These are phyloP conservation scores for Drosophila ogumai DNA, from an alignment of 1,140 invertebrate genomes.

Conservation along the genomic window DNA sequence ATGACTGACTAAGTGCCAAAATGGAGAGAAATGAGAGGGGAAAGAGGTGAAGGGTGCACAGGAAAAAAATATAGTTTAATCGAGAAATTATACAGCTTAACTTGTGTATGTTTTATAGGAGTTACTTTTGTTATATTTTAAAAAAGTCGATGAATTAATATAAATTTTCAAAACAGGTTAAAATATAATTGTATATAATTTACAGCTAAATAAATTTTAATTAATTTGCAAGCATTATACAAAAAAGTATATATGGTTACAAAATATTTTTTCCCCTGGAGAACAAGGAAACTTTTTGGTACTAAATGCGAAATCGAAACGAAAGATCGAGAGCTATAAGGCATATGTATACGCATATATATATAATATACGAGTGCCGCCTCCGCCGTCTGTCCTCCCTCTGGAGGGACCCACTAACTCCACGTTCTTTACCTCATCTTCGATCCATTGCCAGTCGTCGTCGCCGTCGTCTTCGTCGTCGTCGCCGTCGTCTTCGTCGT, in stretches of 20 bases:
- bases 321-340: conserved; percentile 68
- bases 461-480: conserved; percentile 23
- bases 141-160: no score
- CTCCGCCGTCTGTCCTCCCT: conserved; percentile 34
- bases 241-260: no score
- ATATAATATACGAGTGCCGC: conserved; percentile 73
- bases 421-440: conserved; percentile 30
- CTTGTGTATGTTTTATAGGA: neutral
- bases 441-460: conserved; percentile 16
- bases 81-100: neutral
- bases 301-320: conserved; percentile 78
- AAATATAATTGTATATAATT: no score
- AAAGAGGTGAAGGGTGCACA: conserved; percentile 1
- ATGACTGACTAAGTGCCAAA: conserved; percentile 82
- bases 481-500: conserved; percentile 45
- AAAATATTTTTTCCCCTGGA: conserved; percentile 6
- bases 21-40: conserved; percentile 21
- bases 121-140: neutral
- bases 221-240: no score
- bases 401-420: neutral
- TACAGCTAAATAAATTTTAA: no score
- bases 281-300: conserved; percentile 31
- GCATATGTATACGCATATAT: conserved; percentile 44
- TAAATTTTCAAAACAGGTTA: fast-evolving
- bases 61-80: neutral